Conservation (phyloP, 37 sponge, comb jelly and placozoan genomes). For the Tethya wilhelma region DNA sequence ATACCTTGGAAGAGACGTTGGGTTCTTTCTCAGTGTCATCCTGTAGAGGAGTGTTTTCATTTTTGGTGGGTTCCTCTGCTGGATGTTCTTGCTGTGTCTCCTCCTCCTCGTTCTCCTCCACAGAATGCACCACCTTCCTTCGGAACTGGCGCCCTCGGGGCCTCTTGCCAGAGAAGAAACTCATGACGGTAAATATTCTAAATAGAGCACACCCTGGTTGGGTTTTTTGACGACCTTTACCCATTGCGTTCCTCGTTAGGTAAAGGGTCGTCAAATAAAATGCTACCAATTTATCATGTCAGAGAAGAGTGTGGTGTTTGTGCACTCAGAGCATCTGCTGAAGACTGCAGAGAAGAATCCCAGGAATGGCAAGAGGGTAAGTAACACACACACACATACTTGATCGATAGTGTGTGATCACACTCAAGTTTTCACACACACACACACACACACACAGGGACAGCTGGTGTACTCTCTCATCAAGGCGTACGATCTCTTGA, state of each 20-base stretch:
- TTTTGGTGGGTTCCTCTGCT: too few species aligned
- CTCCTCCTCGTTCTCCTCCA: neutral
- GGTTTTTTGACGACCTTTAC: neutral
- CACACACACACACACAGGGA: conserved; percentile 23
- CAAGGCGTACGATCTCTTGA: conserved; percentile 36
- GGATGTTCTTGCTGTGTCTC: too few species aligned
- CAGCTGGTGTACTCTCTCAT: conserved; percentile 62
- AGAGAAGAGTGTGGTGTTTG: too few species aligned
- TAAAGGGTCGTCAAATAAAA: neutral
- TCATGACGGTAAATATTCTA: too few species aligned
- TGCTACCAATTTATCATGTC: too few species aligned
- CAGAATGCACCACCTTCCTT: neutral
- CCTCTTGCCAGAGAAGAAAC: too few species aligned
- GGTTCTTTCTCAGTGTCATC: too few species aligned
- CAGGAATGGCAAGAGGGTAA: conserved; percentile 27
- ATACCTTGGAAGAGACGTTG: too few species aligned
- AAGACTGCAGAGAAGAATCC: conserved; percentile 49
- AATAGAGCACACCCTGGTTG: neutral
- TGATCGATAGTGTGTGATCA: neutral
- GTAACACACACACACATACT: neutral
- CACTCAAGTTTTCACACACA: neutral
- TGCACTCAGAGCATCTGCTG: too few species aligned
- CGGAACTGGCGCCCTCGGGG: too few species aligned
- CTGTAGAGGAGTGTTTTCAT: too few species aligned
- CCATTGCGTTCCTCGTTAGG: neutral